Evolutionary conservation across 2,888 invertebrate genomes (phyloP).

Genomic region (Frankliniella intonsa): DNA sequence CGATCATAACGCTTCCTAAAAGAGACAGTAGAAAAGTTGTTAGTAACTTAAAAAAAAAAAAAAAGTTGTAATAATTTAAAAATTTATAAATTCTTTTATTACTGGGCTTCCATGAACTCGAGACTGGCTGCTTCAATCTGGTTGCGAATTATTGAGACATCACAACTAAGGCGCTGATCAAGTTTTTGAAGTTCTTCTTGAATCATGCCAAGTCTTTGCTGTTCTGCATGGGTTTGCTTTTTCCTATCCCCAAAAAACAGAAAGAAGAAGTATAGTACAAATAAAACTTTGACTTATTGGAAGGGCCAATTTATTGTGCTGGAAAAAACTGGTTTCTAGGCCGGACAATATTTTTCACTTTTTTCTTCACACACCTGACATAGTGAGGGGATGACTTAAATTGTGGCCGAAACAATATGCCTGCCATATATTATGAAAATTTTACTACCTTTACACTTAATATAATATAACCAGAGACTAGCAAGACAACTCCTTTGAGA

Average conservation of each 20-base stretch:
- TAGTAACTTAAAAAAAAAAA: too few species aligned
- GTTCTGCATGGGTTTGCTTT: constrained; percentile 47
- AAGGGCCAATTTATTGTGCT: neutral
- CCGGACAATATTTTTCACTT: too few species aligned
- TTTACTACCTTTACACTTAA: too few species aligned
- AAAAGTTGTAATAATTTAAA: too few species aligned
- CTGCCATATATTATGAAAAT: neutral
- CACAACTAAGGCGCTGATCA: constrained; percentile 59
- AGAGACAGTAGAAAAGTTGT: constrained; percentile 29
- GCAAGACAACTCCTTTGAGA: too few species aligned
- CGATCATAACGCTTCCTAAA: constrained; percentile 66
- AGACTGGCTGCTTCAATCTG: constrained; percentile 71
- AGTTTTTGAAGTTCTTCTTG: constrained; percentile 49
- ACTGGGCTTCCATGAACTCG: constrained; percentile 71
- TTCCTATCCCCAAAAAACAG: constrained; percentile 41
- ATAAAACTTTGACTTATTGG: neutral
- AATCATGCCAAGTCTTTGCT: constrained; percentile 43
- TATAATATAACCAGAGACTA: too few species aligned
- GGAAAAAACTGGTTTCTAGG: neutral
- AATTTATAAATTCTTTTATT: constrained; percentile 39
- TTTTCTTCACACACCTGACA: neutral
- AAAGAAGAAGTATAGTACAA: too few species aligned
- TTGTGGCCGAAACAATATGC: neutral
- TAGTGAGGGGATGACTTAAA: neutral
- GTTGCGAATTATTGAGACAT: constrained; percentile 68